phyloP scores from a whole-genome alignment of 2,113 vertebrate species.

The Morone saxatilis region DNA sequence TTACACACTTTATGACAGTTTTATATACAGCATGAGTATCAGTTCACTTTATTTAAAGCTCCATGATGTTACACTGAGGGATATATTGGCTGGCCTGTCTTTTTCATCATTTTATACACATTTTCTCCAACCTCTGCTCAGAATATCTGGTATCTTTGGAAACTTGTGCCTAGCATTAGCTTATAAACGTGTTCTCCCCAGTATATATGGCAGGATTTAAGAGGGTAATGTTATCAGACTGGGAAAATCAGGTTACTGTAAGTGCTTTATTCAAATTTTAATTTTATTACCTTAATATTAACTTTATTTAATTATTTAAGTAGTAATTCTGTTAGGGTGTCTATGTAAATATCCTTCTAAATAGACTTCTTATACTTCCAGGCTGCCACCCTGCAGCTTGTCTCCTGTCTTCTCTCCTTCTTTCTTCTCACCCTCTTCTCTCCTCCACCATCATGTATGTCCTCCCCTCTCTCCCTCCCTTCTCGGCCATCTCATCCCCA shows the following conservation, averaged over 20 bases:
- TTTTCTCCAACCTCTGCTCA: not conserved
- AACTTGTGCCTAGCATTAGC: not conserved
- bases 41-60: not conserved
- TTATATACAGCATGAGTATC: not conserved
- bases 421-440: slow-evolving; percentile 7
- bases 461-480: slow-evolving; percentile 11
- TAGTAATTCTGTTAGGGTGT: slow-evolving; percentile 35
- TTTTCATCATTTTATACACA: not conserved
- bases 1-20: not conserved
- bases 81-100: not conserved
- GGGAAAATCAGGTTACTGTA: slow-evolving; percentile 38
- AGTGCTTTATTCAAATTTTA: slow-evolving; percentile 19
- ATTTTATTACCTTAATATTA: slow-evolving; percentile 29
- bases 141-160: not conserved
- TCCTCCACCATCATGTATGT: not conserved
- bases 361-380: not conserved
- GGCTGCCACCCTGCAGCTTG: not conserved
- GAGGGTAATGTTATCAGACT: too few relatives aligned
- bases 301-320: slow-evolving; percentile 30
- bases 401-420: not conserved
- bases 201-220: too few relatives aligned
- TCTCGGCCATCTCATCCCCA: slow-evolving; percentile 14
- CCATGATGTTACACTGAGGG: not conserved
- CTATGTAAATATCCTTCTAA: slow-evolving; percentile 33
- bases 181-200: not conserved